phyloP scores from a whole-genome alignment of 2,888 invertebrate species.

The Ecliptopera silaceata region DNA sequence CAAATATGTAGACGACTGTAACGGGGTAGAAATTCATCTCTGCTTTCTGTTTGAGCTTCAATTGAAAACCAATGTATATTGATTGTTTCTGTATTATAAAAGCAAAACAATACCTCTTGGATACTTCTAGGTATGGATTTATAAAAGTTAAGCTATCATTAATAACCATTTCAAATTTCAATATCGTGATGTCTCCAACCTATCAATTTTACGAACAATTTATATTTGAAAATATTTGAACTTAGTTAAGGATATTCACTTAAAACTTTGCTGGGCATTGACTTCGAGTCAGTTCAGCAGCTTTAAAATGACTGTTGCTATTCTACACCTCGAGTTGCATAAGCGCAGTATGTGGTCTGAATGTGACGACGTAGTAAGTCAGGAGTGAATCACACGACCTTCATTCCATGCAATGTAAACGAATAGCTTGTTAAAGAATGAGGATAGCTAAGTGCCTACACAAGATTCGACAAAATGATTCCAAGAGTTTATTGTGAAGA shows the following conservation, averaged over 20 bases:
- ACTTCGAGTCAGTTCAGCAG: not conserved
- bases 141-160: too few relatives aligned
- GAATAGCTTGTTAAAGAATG: not conserved
- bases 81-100: too few relatives aligned
- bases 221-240: not conserved
- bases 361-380: not conserved
- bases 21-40: not conserved
- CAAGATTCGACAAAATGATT: not conserved
- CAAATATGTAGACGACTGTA: too few relatives aligned
- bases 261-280: constrained; percentile 1
- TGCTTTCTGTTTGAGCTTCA: not conserved
- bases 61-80: not conserved
- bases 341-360: not conserved
- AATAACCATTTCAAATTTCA: too few relatives aligned
- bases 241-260: not conserved
- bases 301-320: not conserved
- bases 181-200: not conserved
- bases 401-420: not conserved
- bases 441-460: not conserved
- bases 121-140: too few relatives aligned
- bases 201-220: not conserved
- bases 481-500: not conserved
- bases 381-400: constrained; percentile 20
- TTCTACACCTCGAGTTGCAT: not conserved
- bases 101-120: too few relatives aligned